A percentile compares a stretch with the other conserved stretches of the same genome.
Conservation (phyloP, 2,113 vertebrate genomes). For the Genyomyrus donnyi region DNA sequence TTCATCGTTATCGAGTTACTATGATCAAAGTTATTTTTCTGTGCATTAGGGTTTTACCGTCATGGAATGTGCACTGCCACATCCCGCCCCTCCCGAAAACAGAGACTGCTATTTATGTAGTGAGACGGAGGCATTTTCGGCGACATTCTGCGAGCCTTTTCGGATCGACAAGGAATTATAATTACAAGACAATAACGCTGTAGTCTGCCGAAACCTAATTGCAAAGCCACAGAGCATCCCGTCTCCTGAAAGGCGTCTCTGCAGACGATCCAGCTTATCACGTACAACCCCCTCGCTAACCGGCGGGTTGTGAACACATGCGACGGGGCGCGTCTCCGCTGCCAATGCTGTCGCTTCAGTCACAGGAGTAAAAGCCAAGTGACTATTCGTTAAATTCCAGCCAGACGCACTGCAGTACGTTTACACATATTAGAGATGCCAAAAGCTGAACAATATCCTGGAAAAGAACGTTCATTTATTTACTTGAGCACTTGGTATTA, state of each 20-base stretch:
- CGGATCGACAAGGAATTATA: neutral
- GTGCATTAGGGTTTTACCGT: neutral
- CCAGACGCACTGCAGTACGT: neutral
- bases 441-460: neutral
- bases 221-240: neutral
- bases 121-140: neutral
- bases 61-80: neutral
- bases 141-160: neutral
- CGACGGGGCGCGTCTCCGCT: neutral
- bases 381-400: neutral
- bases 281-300: neutral
- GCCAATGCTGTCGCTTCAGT: neutral
- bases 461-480: neutral
- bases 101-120: neutral
- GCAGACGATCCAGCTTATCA: neutral
- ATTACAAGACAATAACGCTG: neutral
- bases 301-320: neutral
- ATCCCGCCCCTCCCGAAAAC: neutral
- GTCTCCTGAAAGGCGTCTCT: neutral
- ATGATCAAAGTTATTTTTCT: neutral
- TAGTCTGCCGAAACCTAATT: neutral
- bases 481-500: neutral
- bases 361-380: neutral
- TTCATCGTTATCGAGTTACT: neutral
- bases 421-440: neutral